Base-by-base conservation (phyloP, 1,140 invertebrate genomes). In the Pseudomyrmex flavicornis region DNA sequence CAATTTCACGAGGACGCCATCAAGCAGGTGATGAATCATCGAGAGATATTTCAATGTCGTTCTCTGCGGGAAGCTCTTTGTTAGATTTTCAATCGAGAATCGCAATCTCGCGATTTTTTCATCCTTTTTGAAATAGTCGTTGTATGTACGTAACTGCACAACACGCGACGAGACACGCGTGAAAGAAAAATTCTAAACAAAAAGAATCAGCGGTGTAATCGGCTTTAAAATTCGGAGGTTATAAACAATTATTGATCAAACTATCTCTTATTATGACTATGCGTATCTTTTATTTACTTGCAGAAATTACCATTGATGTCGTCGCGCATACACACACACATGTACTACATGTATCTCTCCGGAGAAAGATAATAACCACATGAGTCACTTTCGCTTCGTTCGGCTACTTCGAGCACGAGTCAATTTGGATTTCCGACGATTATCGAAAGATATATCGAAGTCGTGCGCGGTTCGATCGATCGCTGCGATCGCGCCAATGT, bases 1-100 rank as follows among this genome's bases (percentile, higher is more conserved):
- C 96, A 97, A 88, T 97, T 97, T 90, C 96, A 97, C 90, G 96
- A 97, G 88, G 96, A 97, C 90, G 97, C 96, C 7, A 93, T 97
- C 26, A 95, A 95, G 90, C 96, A 96, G 95, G 96, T 96, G 15
- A 20, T 17, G 13, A 35, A 2, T n/a, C 44, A 15, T 17, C n/a
- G 44, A 48, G 13, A 13, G 2, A 5, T 15, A 22, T 35, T 66
- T 10, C 12, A 22, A 15, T 22, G 7, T n/a, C 35, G 15, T 22
- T 46, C 15, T n/a, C 15, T 7, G 7, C 35, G 5, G 35, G 35
- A 35, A 35, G 35, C 35, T 35, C 35, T 35, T 35, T 35, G 35
- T 35, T 26, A 26, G 26, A 26, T 26, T 26, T 26, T 35, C 7
- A 35, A 35, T 35, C 13, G 48, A 2, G 1, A 17, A 22, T n/a